Evolutionary conservation across 2,797 vertebrate genomes (phyloP), one percentile per base, ranked within the genome.

Genomic region (Siniperca obscura): DNA sequence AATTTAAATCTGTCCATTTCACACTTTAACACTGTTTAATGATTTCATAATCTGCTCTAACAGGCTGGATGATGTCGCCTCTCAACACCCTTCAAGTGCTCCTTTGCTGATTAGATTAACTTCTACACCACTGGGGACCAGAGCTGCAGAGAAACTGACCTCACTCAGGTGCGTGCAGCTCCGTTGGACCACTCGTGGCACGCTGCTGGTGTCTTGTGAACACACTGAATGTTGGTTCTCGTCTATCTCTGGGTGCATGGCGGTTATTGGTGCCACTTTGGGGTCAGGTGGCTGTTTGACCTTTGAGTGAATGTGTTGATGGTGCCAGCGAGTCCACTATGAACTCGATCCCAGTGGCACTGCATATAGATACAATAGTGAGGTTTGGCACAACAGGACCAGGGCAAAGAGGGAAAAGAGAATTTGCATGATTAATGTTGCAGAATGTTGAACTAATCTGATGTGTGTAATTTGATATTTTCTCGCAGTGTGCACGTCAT

Each of bases 251-350:
- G 70, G 69, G 12, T 4, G n/a, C n/a, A 14, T 3, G 2, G 74
- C 0, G 1, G 77, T 55, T 61, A 70, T 34, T 17, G 44, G 77
- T 81, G 77, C 80, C 80, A 42, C 67, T 88, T 76, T 70, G 34
- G 73, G 70, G 60, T 48, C 1, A 4, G 30, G 11, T 53, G 69
- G 36, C 70, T 11, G 19, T 88, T 76, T 92, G 90, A 94, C 90
- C 88, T 93, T 91, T 89, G 74, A 90, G 57, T 85, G 56, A 92
- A 89, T 86, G 67, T 36, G 11, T 19, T 62, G 66, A 81, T 12
- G 74, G 76, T 83, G 89, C 82, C 85, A 74, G 19, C 2, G 5
- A 80, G 85, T 78, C 34, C 60, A 70, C 67, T 52, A 50, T 53
- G 82, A 87, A 86, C 75, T 22, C 36, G 71, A 84, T 86, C 77